phyloP scores from a whole-genome alignment of 2,797 vertebrate species.

The Thripadectes ignobilis region DNA sequence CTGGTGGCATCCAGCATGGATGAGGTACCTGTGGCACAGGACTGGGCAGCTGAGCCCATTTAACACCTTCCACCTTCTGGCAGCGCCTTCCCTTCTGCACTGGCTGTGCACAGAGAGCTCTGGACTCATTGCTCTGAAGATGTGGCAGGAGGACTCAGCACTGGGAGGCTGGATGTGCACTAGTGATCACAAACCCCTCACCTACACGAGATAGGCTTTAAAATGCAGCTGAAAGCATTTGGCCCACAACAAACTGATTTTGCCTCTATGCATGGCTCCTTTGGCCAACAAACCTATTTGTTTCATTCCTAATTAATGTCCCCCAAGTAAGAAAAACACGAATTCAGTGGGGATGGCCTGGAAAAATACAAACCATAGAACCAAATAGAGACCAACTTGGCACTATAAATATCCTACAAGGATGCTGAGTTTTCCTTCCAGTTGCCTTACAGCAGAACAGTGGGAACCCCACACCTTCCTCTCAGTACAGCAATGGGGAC shows the following conservation, averaged over 20 bases:
- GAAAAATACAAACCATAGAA: background rate
- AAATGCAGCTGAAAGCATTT: background rate
- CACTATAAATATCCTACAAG: background rate
- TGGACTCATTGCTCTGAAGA: background rate
- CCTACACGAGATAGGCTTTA: accelerated
- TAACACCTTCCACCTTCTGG: background rate
- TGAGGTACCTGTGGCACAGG: accelerated
- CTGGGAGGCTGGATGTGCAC: background rate
- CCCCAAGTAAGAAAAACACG: background rate
- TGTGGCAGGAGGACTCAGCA: background rate
- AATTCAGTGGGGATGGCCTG: accelerated
- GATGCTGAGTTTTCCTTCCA: background rate
- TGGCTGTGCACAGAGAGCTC: background rate
- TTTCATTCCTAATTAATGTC: background rate
- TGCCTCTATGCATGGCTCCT: accelerated
- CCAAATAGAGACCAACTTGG: accelerated
- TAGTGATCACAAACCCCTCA: accelerated
- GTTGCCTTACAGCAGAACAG: background rate
- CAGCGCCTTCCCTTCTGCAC: background rate
- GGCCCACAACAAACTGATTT: background rate
- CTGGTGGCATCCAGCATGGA: background rate
- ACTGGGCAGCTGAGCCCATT: background rate
- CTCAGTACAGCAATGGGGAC: background rate
- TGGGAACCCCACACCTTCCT: background rate
- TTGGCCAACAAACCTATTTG: background rate